Conservation (phyloP, 1,140 invertebrate species). For the Drosophila triauraria region DNA sequence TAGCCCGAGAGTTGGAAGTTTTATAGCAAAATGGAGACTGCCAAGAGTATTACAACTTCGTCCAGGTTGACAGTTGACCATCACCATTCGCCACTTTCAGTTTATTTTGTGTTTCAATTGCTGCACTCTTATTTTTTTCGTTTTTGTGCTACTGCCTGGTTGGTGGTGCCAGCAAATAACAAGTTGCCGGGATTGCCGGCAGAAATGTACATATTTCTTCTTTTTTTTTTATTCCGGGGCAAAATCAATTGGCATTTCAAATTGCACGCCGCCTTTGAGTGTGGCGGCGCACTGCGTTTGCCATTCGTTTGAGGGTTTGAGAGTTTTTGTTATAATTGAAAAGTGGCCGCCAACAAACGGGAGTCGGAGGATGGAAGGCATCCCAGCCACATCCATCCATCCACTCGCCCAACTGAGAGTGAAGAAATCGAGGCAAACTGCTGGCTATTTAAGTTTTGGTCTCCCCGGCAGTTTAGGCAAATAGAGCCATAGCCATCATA, state of each 20-base stretch:
- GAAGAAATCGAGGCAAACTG: conserved; percentile 23
- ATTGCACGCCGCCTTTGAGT: conserved; percentile 80
- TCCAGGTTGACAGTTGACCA: not conserved
- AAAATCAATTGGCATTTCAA: conserved; percentile 82
- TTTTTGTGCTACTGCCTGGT: conserved; percentile 25
- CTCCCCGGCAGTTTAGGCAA: conserved; percentile 47
- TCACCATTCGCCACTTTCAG: conserved; percentile 10
- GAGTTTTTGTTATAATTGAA: conserved; percentile 74
- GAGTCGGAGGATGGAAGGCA: conserved; percentile 4
- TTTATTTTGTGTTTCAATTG: conserved; percentile 35
- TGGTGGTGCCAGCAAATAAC: conserved; percentile 35
- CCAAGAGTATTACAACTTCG: conserved; percentile 30
- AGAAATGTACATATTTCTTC: conserved; percentile 43
- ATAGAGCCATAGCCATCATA: conserved; percentile 55
- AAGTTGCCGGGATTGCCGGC: conserved; percentile 37
- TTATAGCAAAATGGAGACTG: not conserved
- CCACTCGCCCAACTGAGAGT: not conserved
- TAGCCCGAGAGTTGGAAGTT: not conserved
- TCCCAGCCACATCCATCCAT: conserved; percentile 10
- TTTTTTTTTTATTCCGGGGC: conserved; percentile 45
- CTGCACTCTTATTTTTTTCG: not conserved
- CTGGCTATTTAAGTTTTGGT: conserved; percentile 66
- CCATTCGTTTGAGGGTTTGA: conserved; percentile 51
- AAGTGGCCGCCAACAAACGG: conserved; percentile 48
- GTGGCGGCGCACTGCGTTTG: conserved; percentile 49